Conservation (phyloP, 2,888 invertebrate species). For the Rhodophaea formosa region DNA sequence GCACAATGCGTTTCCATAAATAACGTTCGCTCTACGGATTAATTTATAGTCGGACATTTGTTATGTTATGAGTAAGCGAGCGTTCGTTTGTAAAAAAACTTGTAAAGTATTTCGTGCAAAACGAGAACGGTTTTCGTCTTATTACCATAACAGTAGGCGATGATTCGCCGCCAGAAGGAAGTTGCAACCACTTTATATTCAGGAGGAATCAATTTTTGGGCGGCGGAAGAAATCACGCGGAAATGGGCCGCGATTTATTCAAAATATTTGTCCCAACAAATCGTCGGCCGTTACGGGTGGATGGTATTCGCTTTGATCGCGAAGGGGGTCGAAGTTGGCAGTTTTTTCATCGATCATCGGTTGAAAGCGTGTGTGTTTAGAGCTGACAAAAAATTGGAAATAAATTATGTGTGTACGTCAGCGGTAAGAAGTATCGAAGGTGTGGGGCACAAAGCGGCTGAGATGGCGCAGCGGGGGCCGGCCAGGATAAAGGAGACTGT, state of each 20-base stretch:
- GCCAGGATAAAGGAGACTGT: slow-evolving; percentile 55
- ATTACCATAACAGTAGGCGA: slow-evolving; percentile 56
- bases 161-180: slow-evolving; percentile 33
- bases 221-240: slow-evolving; percentile 49
- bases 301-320: slow-evolving; percentile 34
- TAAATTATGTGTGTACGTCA: slow-evolving; percentile 61
- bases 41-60: slow-evolving; percentile 14
- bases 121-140: slow-evolving; percentile 31
- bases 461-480: slow-evolving; percentile 66
- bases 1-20: slow-evolving; percentile 13
- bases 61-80: slow-evolving; percentile 18
- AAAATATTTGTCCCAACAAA: slow-evolving; percentile 55
- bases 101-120: slow-evolving; percentile 17
- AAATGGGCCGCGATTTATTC: slow-evolving; percentile 54
- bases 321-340: slow-evolving; percentile 34
- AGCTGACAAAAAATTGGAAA: slow-evolving; percentile 57
- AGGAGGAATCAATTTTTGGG: slow-evolving; percentile 47
- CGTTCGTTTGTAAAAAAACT: slow-evolving; percentile 13
- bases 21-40: slow-evolving; percentile 17
- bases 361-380: slow-evolving; percentile 42
- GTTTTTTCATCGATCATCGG: slow-evolving; percentile 38
- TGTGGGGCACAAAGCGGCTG: slow-evolving; percentile 55
- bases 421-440: slow-evolving; percentile 42
- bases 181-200: slow-evolving; percentile 52
- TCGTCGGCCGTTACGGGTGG: slow-evolving; percentile 19